Conservation (phyloP, 2,113 vertebrate genomes). For the Arizona elegans region DNA sequence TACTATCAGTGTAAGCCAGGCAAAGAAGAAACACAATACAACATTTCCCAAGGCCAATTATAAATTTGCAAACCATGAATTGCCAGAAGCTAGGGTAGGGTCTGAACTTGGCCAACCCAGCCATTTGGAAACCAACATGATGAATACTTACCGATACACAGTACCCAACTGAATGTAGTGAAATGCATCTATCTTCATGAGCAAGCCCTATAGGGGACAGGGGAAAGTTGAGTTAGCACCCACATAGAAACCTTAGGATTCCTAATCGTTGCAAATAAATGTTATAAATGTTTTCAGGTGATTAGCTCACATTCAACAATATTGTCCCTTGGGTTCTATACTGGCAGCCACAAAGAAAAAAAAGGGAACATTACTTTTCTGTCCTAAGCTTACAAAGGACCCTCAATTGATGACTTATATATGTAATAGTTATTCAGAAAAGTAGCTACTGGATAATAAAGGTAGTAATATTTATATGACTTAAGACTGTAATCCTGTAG, state of each 20-base stretch:
- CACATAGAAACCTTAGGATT: not conserved
- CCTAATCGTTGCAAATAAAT: not conserved
- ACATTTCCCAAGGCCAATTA: not conserved
- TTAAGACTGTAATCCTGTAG: not conserved
- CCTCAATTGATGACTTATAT: not conserved
- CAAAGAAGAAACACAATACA: not conserved
- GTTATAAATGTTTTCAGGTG: not conserved
- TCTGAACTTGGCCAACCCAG: not conserved
- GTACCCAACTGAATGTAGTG: slow-evolving; percentile 83
- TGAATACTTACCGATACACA: slow-evolving; percentile 71
- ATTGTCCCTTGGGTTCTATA: not conserved
- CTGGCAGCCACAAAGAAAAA: not conserved
- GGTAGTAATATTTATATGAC: not conserved
- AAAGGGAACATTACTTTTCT: too few relatives aligned
- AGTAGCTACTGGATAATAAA: not conserved
- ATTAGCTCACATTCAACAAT: not conserved
- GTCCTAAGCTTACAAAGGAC: not conserved
- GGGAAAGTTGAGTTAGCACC: not conserved
- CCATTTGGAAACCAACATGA: not conserved
- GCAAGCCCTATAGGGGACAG: slow-evolving; percentile 31
- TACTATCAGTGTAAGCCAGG: not conserved
- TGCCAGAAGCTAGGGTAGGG: not conserved
- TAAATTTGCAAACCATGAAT: not conserved
- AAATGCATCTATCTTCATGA: slow-evolving; percentile 65
- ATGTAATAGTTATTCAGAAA: not conserved